Base-by-base conservation (phyloP, 2,113 vertebrate genomes). In the Peromyscus polionotus region DNA sequence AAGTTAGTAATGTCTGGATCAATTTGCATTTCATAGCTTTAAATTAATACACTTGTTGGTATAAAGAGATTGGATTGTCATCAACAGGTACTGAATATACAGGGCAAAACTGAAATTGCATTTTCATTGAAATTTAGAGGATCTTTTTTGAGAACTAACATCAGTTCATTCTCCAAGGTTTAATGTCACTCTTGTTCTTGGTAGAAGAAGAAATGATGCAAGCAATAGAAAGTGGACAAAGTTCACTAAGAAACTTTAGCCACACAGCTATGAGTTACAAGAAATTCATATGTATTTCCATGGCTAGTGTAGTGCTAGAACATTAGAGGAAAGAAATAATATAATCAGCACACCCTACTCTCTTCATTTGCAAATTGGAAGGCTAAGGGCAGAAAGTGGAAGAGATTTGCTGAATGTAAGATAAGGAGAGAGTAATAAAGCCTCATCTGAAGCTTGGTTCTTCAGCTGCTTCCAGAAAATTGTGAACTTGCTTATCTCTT, bases 81-180 rank as follows among this genome's bases (percentile, higher is more conserved):
- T 54, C 76, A 65, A 93, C 1, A 92, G 57, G 89, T 51, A 57
- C 5, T 12, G 13, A 84, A 59, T 7, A 70, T 19, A 70, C 68
- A 67, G 7, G 4, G 51, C 91, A 93, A 77, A 96, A 88, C 9
- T 92, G 28, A 48, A 93, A 81, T 73, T 86, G 63, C 39, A 88
- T 79, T 94, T 96, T 90, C 4, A 68, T 97, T 91, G 92, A 89
- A 80, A 85, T 57, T 73, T 83, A 93, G 93, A 22, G 11, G 2
- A 7, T 88, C 54, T 70, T 84, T 77, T 48, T 36, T 70, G 17
- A 94, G n/a, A 20, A 80, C 39, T 84, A 9, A 92, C 84, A 83
- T 91, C n/a, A 72, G 33, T 80, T 94, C 8, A 75, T 70, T 84
- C n/a, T 72, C 17, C 45, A 45, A 12, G 33, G 10, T 59, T 96